Base-by-base conservation (phyloP, 2,113 vertebrate species). In the Pseudopodoces humilis region DNA sequence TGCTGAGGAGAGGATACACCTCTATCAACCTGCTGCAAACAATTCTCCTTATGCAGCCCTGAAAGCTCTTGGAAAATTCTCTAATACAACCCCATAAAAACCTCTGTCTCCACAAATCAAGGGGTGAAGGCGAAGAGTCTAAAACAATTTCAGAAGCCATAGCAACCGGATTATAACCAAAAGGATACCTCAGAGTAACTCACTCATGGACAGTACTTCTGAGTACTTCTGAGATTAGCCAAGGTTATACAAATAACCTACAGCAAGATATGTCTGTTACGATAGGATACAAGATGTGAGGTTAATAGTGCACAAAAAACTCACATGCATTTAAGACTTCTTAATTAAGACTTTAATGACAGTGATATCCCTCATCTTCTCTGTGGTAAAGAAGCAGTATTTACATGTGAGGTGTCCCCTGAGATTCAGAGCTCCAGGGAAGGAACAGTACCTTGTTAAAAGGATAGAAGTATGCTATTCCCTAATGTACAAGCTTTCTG, bases 401-500 rank as follows among this genome's bases (percentile, higher is more conserved):
- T 90, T 83, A 87, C 76, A n/a, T 5, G 14, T 3, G 13, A 96
- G 55, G 25, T 11, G 17, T 43, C 83, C 91, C n/a, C 56, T 46
- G 81, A 91, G 80, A 82, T 83, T 62, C 74, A 86, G 39, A 88
- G 64, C 88, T 82, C 80, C 60, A 79, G 58, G 83, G 81, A 93
- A 95, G n/a, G 14, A 75, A 39, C 18, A 69, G 33, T 39, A 80
- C 11, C 39, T 94, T 52, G 49, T 64, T 63, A 46, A 80, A 83
- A 75, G 17, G 37, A 13, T n/a, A n/a, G 43, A 53, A 41, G 60
- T 3, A 37, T 52, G 28, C 33, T 81, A 75, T 37, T 92, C 80
- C 67, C 77, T 72, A 46, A 65, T 2, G 55, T 69, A 39, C 59
- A 71, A 67, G n/a, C 49, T 77, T 78, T 86, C 92, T 39, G 15